Conservation (phyloP, 2,113 vertebrate species). For the Laterallus jamaicensis region DNA sequence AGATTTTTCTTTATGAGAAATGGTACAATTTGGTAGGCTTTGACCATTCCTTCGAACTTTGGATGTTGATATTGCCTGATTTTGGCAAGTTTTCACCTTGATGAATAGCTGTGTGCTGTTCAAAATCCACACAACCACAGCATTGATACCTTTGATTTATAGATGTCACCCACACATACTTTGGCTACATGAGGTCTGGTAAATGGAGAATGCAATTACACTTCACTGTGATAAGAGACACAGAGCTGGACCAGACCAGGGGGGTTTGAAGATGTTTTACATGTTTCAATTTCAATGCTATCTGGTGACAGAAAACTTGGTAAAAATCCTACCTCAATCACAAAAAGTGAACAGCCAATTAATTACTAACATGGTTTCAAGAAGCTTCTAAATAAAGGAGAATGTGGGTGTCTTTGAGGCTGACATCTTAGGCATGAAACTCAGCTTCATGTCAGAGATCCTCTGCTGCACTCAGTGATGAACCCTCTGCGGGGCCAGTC, state of each 20-base stretch:
- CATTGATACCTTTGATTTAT: neutral
- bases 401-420: neutral
- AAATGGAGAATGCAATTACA: neutral
- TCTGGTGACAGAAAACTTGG: neutral
- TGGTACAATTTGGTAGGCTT: neutral
- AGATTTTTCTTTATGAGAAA: neutral
- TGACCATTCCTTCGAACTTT: neutral
- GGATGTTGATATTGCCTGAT: neutral
- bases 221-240: neutral
- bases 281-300: neutral
- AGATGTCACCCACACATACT: neutral
- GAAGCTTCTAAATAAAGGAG: neutral
- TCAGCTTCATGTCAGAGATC: neutral
- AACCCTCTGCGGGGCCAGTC: neutral
- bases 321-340: neutral
- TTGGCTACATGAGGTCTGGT: neutral
- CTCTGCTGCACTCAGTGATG: accelerated
- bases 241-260: neutral
- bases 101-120: neutral
- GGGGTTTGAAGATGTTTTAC: neutral
- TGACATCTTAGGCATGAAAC: neutral
- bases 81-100: neutral
- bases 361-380: neutral
- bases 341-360: neutral
- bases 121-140: neutral